Evolutionary conservation across 2,888 invertebrate species (phyloP).

Genomic region (Homarus gammarus): DNA sequence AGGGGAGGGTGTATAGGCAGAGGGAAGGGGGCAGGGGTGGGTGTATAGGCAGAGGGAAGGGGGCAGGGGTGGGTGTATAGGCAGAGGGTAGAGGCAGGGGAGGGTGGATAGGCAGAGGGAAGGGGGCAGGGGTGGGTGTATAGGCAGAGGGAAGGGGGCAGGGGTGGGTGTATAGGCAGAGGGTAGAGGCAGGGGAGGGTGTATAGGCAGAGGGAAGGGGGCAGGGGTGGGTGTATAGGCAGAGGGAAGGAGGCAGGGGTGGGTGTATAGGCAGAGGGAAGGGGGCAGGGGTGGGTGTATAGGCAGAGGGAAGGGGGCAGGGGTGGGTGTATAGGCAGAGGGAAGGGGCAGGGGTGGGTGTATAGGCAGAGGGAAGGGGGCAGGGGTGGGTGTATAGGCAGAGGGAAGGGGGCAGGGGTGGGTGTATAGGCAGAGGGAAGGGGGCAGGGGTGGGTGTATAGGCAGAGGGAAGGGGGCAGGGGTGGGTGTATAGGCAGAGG

Average conservation of each 20-base stretch:
- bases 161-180: background rate
- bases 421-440: background rate
- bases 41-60: too few species aligned
- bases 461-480: background rate
- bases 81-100: background rate
- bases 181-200: too few species aligned
- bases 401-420: background rate
- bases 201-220: background rate
- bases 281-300: background rate
- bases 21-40: background rate
- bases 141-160: background rate
- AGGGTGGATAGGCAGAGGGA: background rate
- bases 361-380: background rate
- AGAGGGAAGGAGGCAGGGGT: background rate
- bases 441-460: background rate
- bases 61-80: background rate
- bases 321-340: background rate
- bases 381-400: background rate
- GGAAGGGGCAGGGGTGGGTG: background rate
- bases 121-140: background rate
- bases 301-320: background rate
- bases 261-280: background rate
- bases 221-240: background rate
- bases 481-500: too few species aligned
- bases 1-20: too few species aligned